Evolutionary conservation across 2,888 invertebrate species (phyloP).

Genomic region (Allygus modestus): DNA sequence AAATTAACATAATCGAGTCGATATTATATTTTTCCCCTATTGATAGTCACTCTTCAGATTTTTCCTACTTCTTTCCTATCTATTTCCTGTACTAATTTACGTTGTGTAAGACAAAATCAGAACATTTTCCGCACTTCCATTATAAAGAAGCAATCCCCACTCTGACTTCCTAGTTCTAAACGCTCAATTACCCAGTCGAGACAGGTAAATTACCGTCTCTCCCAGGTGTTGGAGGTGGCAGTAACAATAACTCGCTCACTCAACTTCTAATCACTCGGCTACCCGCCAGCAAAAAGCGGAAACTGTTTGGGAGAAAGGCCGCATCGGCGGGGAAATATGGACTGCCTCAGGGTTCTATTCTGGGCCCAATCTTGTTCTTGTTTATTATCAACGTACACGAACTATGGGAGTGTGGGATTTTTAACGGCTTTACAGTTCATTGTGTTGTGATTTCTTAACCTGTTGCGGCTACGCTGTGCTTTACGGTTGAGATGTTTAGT

Average conservation of each 20-base stretch:
- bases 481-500: not conserved
- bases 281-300: constrained; percentile 51
- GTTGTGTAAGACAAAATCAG: no score
- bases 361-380: constrained; percentile 51
- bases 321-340: constrained; percentile 53
- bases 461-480: not conserved
- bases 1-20: no score
- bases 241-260: constrained; percentile 9
- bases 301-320: constrained; percentile 52
- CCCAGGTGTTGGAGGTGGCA: not conserved
- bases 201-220: not conserved
- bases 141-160: no score
- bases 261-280: constrained; percentile 18
- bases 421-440: constrained; percentile 48
- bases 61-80: no score
- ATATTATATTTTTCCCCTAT: no score
- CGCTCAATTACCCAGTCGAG: not conserved
- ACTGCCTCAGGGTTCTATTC: constrained; percentile 47
- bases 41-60: no score
- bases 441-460: constrained; percentile 47
- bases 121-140: no score
- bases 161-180: not conserved
- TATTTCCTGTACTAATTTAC: no score
- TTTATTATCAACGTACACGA: constrained; percentile 47
- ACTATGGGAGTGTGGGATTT: constrained; percentile 55